These are phyloP conservation scores for Scylla paramamosain DNA, from an alignment of 1,140 invertebrate genomes.

Conservation along the genomic window DNA sequence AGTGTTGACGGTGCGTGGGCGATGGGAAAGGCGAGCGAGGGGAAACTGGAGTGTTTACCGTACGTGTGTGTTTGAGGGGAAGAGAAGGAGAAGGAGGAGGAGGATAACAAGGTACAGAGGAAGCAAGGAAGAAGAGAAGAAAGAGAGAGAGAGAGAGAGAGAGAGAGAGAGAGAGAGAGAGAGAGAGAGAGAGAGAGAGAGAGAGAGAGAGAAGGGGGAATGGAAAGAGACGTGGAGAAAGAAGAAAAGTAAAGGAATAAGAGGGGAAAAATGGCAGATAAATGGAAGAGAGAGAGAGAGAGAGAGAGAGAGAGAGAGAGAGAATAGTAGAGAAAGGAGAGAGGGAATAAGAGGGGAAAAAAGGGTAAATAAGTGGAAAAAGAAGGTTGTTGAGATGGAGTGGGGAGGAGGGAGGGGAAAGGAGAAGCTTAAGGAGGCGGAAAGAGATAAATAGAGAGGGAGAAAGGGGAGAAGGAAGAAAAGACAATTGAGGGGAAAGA, in stretches of 20 bases:
- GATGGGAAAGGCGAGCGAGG: not conserved
- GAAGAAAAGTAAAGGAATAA: not conserved
- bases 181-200: not conserved
- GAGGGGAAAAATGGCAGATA: not conserved
- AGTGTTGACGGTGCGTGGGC: not conserved
- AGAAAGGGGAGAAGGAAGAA: not conserved
- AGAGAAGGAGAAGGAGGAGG: not conserved
- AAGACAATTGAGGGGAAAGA: not conserved
- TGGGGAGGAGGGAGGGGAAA: too few species aligned
- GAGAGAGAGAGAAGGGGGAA: not conserved
- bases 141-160: not conserved
- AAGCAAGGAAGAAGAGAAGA: not conserved
- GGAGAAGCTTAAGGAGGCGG: not conserved
- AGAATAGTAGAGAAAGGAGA: not conserved
- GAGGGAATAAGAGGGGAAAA: not conserved
- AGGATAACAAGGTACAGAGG: not conserved
- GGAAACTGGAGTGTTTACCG: not conserved
- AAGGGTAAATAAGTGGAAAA: too few species aligned
- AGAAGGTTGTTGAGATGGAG: too few species aligned
- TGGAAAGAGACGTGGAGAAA: not conserved
- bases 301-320: not conserved
- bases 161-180: not conserved
- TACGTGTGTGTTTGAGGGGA: not conserved
- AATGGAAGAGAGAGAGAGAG: not conserved
- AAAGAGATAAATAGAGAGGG: not conserved